Evolutionary conservation across 53 echinoderm and acorn worm species (phyloP).

Genomic region (Holothuria leucospilota): DNA sequence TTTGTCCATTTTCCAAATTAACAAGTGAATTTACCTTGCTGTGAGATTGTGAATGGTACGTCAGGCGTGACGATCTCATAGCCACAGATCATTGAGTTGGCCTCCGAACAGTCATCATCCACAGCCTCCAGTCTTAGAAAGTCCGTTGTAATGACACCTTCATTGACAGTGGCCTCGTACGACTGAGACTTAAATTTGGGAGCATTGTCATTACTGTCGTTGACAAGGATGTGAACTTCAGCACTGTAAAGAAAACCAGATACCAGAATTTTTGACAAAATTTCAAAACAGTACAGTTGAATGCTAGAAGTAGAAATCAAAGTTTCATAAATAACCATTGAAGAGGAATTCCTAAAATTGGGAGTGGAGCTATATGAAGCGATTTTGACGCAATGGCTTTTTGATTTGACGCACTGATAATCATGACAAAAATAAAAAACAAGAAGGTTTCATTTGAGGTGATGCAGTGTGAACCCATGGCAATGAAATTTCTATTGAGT

Average conservation of each 20-base stretch:
- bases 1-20: too few species aligned
- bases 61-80: constrained; percentile 86
- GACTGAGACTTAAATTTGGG: constrained; percentile 80
- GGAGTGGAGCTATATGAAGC: too few species aligned
- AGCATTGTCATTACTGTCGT: constrained; percentile 90
- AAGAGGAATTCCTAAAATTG: too few species aligned
- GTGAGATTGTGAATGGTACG: constrained; percentile 82
- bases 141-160: constrained; percentile 76
- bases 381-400: too few species aligned
- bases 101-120: constrained; percentile 92
- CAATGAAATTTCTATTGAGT: too few species aligned
- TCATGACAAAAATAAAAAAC: too few species aligned
- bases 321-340: too few species aligned
- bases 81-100: constrained; percentile 87
- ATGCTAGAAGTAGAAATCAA: too few species aligned
- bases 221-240: constrained; percentile 91
- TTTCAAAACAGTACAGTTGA: too few species aligned
- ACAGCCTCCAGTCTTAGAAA: constrained; percentile 83
- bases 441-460: too few species aligned
- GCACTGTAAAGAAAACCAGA: constrained; percentile 65
- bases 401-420: too few species aligned
- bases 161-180: constrained; percentile 81
- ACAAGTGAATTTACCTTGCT: constrained; percentile 72
- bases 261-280: neutral
- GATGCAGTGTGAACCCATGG: too few species aligned